Base-by-base conservation (phyloP, 2,113 vertebrate genomes). In the Aythya baeri region DNA sequence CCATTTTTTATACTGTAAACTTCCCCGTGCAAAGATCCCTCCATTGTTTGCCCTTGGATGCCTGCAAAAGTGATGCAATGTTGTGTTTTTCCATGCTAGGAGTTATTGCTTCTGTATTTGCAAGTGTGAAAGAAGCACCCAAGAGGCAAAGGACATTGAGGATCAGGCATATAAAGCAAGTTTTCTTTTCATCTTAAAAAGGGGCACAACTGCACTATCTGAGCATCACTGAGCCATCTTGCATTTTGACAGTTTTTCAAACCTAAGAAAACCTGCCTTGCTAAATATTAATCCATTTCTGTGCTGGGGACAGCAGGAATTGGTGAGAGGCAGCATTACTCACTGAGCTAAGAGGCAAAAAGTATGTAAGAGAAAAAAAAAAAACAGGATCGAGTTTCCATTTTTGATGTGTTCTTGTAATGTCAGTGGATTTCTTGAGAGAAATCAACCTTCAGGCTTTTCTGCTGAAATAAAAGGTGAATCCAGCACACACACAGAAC, bases 41-140 rank as follows among this genome's bases (percentile, higher is more conserved):
- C 36, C n/a, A 85, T 70, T 11, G 2, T 23, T 67, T 84, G 43
- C n/a, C 9, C 27, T 81, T 57, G 58, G 59, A 29, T 32, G 25
- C 27, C 73, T 58, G n/a, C 5, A 67, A 59, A 91, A 31, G 44
- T 3, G 7, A 70, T 31, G 36, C 15, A 49, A 32, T 54, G 0
- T 54, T 6, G 67, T 4, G 2, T 14, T 34, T 46, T 89, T 32
- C 58, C 55, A 17, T 17, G 4, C 13, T 46, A 22, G 5, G 9
- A 1, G 0, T 66, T 41, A 80, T 0, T 0, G 49, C 38, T 44
- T 31, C 36, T 68, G 2, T 41, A 54, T 50, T 52, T 36, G 5
- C 7, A 63, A 17, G 9, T 23, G 29, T 79, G 58, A 50, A 44
- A 17, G 2, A 3, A 72, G 83, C 14, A 89, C 27, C 17, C 26